Evolutionary conservation across 2,797 vertebrate genomes (phyloP).

Genomic region (Takifugu rubripes): DNA sequence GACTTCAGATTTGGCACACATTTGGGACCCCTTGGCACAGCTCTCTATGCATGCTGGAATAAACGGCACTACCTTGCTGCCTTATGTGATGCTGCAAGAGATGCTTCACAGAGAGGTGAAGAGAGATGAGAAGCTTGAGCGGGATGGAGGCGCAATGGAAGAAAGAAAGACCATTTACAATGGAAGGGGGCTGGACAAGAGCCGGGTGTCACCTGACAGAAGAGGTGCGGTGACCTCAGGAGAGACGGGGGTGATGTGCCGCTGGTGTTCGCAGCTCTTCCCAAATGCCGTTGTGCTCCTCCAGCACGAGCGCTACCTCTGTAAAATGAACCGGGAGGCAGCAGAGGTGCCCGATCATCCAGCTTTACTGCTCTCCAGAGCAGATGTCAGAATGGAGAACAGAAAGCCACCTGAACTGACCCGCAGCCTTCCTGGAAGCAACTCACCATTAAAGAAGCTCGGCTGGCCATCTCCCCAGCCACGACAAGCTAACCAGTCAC

Average conservation of each 20-base stretch:
- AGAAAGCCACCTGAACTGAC: constrained; percentile 39
- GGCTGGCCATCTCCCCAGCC: constrained; percentile 54
- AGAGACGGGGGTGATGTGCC: constrained; percentile 58
- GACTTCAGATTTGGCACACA: constrained; percentile 38
- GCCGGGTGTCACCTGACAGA: constrained; percentile 38
- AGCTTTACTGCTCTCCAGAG: constrained; percentile 52
- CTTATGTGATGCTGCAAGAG: constrained; percentile 74
- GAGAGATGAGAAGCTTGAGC: constrained; percentile 46
- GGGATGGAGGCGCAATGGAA: constrained; percentile 25
- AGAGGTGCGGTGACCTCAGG: constrained; percentile 22
- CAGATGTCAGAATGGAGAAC: constrained; percentile 42
- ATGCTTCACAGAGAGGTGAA: constrained; percentile 72
- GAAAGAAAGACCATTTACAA: constrained; percentile 40
- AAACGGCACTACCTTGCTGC: constrained; percentile 68
- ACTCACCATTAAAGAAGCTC: constrained; percentile 60
- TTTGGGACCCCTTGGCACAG: constrained; percentile 68
- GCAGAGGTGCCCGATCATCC: constrained; percentile 44
- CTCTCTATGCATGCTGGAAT: constrained; percentile 61
- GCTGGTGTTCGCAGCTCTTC: constrained; percentile 74
- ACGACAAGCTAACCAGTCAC: constrained; percentile 48
- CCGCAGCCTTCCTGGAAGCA: constrained; percentile 61
- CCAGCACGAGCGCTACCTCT: constrained; percentile 76
- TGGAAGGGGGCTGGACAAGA: constrained; percentile 40
- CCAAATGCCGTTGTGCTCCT: constrained; percentile 67
- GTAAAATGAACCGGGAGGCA: constrained; percentile 61